phyloP scores from a whole-genome alignment of 2,113 vertebrate species.

The Apaloderma vittatum region DNA sequence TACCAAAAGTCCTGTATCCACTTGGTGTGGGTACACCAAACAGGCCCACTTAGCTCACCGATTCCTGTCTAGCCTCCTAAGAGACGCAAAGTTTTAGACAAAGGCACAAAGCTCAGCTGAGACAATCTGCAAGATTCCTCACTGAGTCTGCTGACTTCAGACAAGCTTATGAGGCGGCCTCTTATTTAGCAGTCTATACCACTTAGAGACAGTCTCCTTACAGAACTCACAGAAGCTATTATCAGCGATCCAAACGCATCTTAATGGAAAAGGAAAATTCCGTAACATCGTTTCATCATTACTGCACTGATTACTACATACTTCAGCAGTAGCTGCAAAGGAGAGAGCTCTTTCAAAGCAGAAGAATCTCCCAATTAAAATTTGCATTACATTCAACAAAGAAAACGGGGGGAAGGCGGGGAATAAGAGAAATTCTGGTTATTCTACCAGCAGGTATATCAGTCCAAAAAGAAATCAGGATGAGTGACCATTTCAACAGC shows the following conservation, averaged over 20 bases:
- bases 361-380: not conserved
- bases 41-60: not conserved
- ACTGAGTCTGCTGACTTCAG: not conserved
- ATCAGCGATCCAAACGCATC: not conserved
- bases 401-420: not conserved
- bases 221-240: not conserved
- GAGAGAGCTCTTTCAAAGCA: not conserved
- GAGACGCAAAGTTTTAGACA: not conserved
- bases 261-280: not conserved
- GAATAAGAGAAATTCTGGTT: not conserved
- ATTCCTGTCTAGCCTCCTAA: not conserved
- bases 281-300: not conserved
- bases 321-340: not conserved
- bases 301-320: not conserved
- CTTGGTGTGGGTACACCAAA: not conserved
- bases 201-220: not conserved
- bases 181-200: not conserved
- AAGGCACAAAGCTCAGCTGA: not conserved
- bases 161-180: not conserved
- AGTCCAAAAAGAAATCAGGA: not conserved
- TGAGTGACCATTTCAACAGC: not conserved
- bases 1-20: not conserved
- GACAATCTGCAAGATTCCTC: not conserved
- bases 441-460: not conserved
- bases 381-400: not conserved